Base-by-base conservation (phyloP, 2,113 vertebrate genomes). In the Panthera uncia region DNA sequence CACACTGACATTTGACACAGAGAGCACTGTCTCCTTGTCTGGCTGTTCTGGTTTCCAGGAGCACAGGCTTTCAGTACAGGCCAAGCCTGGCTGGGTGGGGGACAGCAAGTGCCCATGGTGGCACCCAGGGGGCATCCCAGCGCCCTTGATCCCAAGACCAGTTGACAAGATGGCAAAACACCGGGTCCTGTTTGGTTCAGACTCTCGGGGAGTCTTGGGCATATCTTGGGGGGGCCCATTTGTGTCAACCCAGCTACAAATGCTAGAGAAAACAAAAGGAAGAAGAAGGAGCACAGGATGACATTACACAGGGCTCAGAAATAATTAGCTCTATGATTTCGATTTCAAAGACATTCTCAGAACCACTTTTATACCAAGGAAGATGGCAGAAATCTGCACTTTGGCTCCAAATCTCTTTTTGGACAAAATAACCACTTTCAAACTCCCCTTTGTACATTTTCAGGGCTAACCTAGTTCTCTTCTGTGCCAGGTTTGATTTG, bases 191-290 rank as follows among this genome's bases (percentile, higher is more conserved):
- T 31, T 8, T 91, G 38, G 15, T 38, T 89, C 29, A 29, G n/a
- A 55, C n/a, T 31, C 23, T 23, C 18, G 13, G 2, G 5, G 74
- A 29, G 16, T 65, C 48, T 71, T 27, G 63, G 69, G 5, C 31
- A 13, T 31, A 57, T n/a, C 15, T 13, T 63, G 29, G 13, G 29
- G 21, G 21, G 2, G 0, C 0, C 3, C 41, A 10, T 80, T 7
- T 50, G 14, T 31, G 41, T 45, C 29, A 85, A 48, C 3, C 6
- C 38, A 52, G 33, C 38, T 74, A 69, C 27, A 63, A 84, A 97
- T 73, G 0, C 14, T 27, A 76, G 3, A 85, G 45, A 63, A 71
- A 38, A 71, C 21, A 38, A 31, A 27, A 83, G 16, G 50, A 25
- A 33, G 9, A 38, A 55, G 50, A 88, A 85, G 55, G 63, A 21